Evolutionary conservation across 2,888 invertebrate genomes (phyloP).

Genomic region (Malacosoma neustria): DNA sequence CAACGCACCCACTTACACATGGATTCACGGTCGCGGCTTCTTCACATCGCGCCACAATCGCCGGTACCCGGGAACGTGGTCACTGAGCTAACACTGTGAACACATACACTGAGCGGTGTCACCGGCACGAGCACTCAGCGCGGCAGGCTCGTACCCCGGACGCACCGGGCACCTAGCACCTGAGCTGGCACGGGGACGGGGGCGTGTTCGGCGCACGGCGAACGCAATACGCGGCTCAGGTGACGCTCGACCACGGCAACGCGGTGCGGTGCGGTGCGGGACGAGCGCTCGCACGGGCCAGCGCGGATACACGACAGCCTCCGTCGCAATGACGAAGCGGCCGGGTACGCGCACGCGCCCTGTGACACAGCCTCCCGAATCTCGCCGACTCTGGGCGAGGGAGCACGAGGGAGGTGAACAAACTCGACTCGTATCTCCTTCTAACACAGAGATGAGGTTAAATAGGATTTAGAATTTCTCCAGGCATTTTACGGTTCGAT

Average conservation of each 20-base stretch:
- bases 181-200: conserved; percentile 29
- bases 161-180: conserved; percentile 8
- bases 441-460: conserved; percentile 66
- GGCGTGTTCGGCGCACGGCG: conserved; percentile 20
- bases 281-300: conserved; percentile 64
- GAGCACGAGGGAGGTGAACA: conserved; percentile 66
- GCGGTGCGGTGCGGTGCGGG: conserved; percentile 35
- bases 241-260: conserved; percentile 28
- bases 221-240: conserved; percentile 26
- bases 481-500: conserved; percentile 60
- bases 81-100: conserved; percentile 73
- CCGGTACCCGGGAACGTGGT: conserved; percentile 79
- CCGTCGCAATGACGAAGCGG: conserved; percentile 73
- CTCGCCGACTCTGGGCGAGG: conserved; percentile 49
- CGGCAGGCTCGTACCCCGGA: conserved; percentile 13
- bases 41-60: conserved; percentile 77
- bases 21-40: conserved; percentile 61
- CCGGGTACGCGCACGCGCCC: conserved; percentile 72
- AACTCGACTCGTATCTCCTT: conserved; percentile 68
- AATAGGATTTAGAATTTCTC: conserved; percentile 69
- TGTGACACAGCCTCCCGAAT: conserved; percentile 63
- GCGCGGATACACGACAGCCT: conserved; percentile 70
- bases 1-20: conserved; percentile 70
- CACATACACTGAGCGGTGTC: conserved; percentile 62
- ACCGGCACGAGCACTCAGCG: conserved; percentile 16